Evolutionary conservation across 1,140 invertebrate genomes (phyloP).

Genomic region (Helicoverpa armigera): DNA sequence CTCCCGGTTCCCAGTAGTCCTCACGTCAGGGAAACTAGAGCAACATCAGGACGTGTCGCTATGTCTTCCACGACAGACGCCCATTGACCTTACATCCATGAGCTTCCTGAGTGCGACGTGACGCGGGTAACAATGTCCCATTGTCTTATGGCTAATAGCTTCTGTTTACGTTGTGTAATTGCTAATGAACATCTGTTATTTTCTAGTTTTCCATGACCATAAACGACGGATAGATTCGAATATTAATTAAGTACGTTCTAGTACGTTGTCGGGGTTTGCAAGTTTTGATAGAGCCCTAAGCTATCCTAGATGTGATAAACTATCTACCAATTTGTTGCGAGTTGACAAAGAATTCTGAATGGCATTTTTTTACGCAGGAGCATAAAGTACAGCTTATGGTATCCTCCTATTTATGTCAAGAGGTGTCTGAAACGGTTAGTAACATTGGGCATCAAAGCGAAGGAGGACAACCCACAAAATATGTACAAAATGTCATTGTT

Average conservation of each 20-base stretch:
- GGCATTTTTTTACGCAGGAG: no score
- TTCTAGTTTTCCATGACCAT: no score
- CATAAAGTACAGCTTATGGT: no score
- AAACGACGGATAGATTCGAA: no score
- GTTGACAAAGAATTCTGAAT: no score
- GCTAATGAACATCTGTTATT: conserved; percentile 5
- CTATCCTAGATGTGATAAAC: neutral
- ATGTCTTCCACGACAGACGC: neutral
- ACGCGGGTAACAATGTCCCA: neutral
- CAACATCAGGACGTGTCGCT: no score
- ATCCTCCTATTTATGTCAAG: no score
- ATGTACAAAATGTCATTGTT: conserved; percentile 29
- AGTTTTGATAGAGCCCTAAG: no score
- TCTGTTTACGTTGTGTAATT: neutral
- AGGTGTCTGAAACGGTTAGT: neutral
- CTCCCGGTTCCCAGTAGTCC: no score
- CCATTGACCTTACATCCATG: conserved; percentile 25
- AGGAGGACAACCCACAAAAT: neutral
- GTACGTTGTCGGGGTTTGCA: no score
- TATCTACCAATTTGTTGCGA: neutral
- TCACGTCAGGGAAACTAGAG: no score
- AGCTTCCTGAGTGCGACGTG: conserved; percentile 32
- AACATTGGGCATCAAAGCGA: conserved; percentile 12
- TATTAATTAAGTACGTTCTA: no score
- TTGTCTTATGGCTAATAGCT: neutral